Evolutionary conservation across 1,140 invertebrate genomes (phyloP).

Genomic region (Drepana arcuata): DNA sequence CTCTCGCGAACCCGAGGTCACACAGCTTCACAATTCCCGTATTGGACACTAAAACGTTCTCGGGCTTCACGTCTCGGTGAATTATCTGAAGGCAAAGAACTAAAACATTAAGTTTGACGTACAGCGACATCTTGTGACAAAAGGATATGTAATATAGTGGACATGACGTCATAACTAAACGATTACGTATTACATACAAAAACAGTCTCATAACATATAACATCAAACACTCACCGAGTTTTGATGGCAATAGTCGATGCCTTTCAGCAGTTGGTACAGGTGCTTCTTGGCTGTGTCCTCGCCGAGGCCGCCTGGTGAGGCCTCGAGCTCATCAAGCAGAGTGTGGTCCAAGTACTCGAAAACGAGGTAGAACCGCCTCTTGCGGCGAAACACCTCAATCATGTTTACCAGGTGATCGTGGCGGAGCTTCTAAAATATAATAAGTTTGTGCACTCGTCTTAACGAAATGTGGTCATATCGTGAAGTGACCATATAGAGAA

Average conservation of each 20-base stretch:
- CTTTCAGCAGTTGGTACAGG: conserved; percentile 87
- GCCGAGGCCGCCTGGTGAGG: conserved; percentile 76
- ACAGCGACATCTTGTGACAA: too few relatives aligned
- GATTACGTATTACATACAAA: too few relatives aligned
- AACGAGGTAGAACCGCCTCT: conserved; percentile 88
- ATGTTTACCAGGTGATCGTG: conserved; percentile 92
- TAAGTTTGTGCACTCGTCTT: too few relatives aligned
- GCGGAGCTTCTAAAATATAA: conserved; percentile 79
- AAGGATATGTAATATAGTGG: too few relatives aligned
- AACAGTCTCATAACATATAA: too few relatives aligned
- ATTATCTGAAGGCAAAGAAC: conserved; percentile 79
- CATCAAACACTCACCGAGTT: conserved; percentile 83
- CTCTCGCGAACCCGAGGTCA: conserved; percentile 90
- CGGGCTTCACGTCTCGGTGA: conserved; percentile 93
- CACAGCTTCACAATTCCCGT: conserved; percentile 89
- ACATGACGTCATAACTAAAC: too few relatives aligned
- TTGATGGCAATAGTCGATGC: conserved; percentile 88
- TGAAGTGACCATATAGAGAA: too few relatives aligned
- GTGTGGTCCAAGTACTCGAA: conserved; percentile 93
- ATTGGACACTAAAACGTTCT: conserved; percentile 89
- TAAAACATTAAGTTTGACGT: not conserved
- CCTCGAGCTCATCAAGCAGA: conserved; percentile 87
- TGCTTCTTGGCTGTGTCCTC: conserved; percentile 81
- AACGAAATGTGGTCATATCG: too few relatives aligned
- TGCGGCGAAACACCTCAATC: conserved; percentile 89